Evolutionary conservation across 2,113 vertebrate species (phyloP).

Genomic region (Eublepharis macularius): DNA sequence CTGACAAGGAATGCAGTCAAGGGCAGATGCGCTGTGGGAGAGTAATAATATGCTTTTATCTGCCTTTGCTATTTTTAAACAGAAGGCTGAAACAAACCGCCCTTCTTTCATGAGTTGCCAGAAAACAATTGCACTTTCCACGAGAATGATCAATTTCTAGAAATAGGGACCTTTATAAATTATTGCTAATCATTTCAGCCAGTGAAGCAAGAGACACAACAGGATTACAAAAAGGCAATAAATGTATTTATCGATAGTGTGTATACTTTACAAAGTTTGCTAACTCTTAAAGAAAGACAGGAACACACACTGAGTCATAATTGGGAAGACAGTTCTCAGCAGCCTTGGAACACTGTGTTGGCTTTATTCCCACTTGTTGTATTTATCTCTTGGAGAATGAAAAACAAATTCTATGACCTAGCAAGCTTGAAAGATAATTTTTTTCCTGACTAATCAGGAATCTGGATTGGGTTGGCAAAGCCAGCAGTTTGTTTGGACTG

Average conservation of each 20-base stretch:
- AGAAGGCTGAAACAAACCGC: slow-evolving; percentile 38
- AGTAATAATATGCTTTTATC: slow-evolving; percentile 37
- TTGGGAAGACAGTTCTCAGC: slow-evolving; percentile 9
- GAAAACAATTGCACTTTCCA: slow-evolving; percentile 6
- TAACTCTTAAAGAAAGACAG: slow-evolving; percentile 31
- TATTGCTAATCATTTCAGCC: not conserved
- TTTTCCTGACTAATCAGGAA: not conserved
- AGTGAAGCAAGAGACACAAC: slow-evolving; percentile 30
- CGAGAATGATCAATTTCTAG: not conserved
- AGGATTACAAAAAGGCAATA: not conserved
- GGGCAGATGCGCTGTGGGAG: not conserved
- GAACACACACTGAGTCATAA: not conserved
- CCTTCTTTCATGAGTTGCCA: slow-evolving; percentile 18
- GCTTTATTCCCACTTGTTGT: not conserved
- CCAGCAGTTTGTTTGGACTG: not conserved
- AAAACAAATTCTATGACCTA: not conserved
- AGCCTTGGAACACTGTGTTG: not conserved
- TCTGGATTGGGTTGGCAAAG: not conserved
- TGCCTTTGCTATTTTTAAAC: slow-evolving; percentile 32
- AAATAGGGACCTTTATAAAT: not conserved
- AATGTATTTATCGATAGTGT: slow-evolving; percentile 28
- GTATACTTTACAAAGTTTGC: slow-evolving; percentile 7
- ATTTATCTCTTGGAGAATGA: slow-evolving; percentile 10
- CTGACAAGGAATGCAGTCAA: not conserved
- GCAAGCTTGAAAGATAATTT: not conserved